Percentiles rank a stretch among this genome's conserved stretches.
Evolutionary conservation across 2,113 vertebrate genomes (phyloP).

Genomic region (Syrrhaptes paradoxus): DNA sequence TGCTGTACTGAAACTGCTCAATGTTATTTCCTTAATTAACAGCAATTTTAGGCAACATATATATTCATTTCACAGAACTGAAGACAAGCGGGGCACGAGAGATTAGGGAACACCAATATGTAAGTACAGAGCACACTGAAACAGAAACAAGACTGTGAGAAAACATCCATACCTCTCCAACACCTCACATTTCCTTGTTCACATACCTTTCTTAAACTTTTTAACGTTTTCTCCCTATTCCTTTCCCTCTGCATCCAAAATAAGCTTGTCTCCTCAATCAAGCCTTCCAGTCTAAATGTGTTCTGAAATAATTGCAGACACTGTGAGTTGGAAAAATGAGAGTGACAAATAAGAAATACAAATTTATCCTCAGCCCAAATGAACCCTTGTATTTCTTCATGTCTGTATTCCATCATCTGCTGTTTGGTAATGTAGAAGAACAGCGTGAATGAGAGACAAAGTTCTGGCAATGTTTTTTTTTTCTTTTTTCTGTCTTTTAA

Average conservation of each 20-base stretch:
- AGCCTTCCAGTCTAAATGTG: neutral
- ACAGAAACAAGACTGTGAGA: neutral
- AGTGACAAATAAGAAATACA: neutral
- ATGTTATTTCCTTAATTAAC: neutral
- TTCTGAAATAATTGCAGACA: neutral
- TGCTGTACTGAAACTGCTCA: neutral
- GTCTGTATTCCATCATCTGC: slow-evolving; percentile 8
- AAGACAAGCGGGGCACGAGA: neutral
- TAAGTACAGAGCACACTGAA: neutral
- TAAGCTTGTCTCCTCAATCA: neutral
- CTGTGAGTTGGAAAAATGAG: neutral
- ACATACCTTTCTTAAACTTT: neutral
- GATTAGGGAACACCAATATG: neutral
- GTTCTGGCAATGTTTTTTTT: neutral
- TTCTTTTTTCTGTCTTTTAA: neutral
- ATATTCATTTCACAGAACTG: neutral
- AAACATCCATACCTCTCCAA: neutral
- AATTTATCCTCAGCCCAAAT: neutral
- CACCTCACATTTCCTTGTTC: neutral
- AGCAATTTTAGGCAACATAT: neutral
- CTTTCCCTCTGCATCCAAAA: neutral
- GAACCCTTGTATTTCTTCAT: neutral
- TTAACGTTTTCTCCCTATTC: neutral
- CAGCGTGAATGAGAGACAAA: neutral
- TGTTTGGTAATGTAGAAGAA: neutral